These are phyloP conservation scores for Sepiola atlantica DNA, from an alignment of 2,888 invertebrate genomes.

Conservation along the genomic window DNA sequence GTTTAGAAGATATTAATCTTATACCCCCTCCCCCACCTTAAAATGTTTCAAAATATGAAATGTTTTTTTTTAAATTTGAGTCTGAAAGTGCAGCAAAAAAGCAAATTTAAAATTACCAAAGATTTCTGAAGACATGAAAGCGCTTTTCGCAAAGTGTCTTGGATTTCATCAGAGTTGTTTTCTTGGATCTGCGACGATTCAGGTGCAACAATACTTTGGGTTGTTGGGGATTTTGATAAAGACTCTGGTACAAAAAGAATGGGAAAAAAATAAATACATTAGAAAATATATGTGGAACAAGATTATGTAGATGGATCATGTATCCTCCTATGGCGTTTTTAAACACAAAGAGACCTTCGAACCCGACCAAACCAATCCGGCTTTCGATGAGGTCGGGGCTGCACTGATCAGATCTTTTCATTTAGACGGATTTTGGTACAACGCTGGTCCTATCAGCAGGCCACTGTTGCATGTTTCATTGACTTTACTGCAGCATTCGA, in stretches of 20 bases:
- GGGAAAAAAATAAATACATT: not conserved
- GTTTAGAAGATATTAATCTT: too few relatives aligned
- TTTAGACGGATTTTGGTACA: too few relatives aligned
- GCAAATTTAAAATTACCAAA: not conserved
- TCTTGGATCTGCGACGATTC: not conserved
- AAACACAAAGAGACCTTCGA: too few relatives aligned
- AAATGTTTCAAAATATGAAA: not conserved
- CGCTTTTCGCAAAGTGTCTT: not conserved
- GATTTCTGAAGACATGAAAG: not conserved
- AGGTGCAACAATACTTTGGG: not conserved
- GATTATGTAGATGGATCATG: not conserved
- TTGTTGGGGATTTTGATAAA: not conserved
- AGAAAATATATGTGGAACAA: not conserved
- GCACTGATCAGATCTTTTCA: too few relatives aligned
- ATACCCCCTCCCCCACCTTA: not conserved
- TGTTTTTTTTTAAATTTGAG: not conserved
- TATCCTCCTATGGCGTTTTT: too few relatives aligned
- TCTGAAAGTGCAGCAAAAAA: not conserved
- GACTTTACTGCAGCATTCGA: too few relatives aligned
- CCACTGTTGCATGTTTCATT: too few relatives aligned
- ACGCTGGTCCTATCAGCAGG: too few relatives aligned
- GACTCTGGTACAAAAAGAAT: not conserved
- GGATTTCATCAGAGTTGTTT: not conserved
- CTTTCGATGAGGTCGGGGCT: too few relatives aligned
- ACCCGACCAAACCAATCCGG: too few relatives aligned